Conservation (phyloP, 2,113 vertebrate genomes). For the Hystrix cristata region DNA sequence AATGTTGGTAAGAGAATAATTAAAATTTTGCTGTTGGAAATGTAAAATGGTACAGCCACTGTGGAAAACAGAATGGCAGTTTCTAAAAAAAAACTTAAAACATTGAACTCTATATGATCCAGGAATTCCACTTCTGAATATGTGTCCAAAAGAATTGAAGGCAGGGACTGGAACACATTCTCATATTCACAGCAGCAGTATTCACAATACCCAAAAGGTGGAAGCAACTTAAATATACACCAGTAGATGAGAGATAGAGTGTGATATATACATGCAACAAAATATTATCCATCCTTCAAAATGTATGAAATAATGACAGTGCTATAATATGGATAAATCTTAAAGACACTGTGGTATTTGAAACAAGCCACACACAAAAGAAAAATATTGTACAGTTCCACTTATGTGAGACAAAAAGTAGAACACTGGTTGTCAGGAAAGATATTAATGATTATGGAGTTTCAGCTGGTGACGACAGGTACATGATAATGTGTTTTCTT, state of each 20-base stretch:
- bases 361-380: neutral
- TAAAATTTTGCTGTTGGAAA: neutral
- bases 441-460: neutral
- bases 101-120: neutral
- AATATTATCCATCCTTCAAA: neutral
- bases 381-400: neutral
- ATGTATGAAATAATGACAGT: neutral
- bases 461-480: neutral
- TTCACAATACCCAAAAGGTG: neutral
- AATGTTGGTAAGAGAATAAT: neutral
- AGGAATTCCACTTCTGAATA: neutral
- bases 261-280: neutral
- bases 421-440: neutral
- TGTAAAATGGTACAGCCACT: neutral
- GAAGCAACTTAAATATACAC: neutral
- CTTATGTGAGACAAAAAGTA: neutral
- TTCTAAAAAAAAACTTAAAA: neutral
- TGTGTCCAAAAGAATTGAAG: neutral
- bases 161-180: neutral
- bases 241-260: neutral
- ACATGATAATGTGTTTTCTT: neutral
- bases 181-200: neutral
- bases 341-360: neutral
- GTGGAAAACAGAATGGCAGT: neutral
- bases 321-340: neutral